Evolutionary conservation across 2,113 vertebrate species (phyloP).

Genomic region (Mus spicilegus): DNA sequence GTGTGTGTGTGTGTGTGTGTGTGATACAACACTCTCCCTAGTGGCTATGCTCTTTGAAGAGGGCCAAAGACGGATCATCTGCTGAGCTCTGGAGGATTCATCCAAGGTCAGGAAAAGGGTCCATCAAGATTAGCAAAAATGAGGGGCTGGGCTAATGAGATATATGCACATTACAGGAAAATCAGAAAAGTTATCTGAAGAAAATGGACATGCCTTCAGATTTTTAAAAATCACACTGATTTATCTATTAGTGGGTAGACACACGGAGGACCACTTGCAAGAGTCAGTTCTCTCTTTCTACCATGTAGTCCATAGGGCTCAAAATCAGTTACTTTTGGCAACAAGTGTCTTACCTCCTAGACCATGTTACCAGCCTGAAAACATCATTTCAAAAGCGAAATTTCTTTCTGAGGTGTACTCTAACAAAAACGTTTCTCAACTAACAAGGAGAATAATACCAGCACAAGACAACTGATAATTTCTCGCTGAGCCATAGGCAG

Average conservation of each 20-base stretch:
- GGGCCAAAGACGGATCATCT: background rate
- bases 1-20: background rate
- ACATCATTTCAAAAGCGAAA: background rate
- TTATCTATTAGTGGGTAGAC: background rate
- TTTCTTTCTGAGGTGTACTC: background rate
- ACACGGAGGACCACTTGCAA: background rate
- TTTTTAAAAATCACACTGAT: background rate
- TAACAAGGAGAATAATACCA: too few species aligned
- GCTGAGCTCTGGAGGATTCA: background rate
- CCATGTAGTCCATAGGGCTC: too few species aligned
- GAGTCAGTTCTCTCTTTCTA: background rate
- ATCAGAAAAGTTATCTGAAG: background rate
- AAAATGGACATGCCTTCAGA: background rate
- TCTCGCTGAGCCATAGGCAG: background rate
- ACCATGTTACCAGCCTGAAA: background rate
- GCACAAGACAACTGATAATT: background rate
- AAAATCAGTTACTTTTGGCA: background rate
- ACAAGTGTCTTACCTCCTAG: background rate
- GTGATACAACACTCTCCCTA: too few species aligned
- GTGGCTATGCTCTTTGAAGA: too few species aligned
- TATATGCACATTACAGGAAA: accelerated
- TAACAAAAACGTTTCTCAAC: background rate
- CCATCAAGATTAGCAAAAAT: background rate
- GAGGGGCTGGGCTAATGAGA: background rate
- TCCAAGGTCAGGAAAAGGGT: background rate